Evolutionary conservation across 1,140 invertebrate genomes (phyloP).

Genomic region (Musca domestica): DNA sequence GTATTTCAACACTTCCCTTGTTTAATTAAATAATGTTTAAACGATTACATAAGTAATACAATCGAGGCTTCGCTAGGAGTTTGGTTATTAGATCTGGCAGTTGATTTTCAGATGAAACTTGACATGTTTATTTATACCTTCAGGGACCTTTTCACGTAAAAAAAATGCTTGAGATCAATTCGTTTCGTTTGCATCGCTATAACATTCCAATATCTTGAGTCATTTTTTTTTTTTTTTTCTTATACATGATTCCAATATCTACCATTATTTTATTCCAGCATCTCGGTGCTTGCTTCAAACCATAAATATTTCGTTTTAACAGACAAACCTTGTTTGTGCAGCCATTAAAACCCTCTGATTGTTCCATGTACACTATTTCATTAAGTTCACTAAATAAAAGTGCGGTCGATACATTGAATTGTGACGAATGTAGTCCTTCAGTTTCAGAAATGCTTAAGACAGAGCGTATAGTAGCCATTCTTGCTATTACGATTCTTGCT

Average conservation of each 20-base stretch:
- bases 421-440: no score
- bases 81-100: neutral
- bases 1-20: no score
- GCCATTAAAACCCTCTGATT: conserved; percentile 35
- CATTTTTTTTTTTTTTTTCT: no score
- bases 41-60: no score
- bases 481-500: conserved; percentile 39
- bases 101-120: neutral
- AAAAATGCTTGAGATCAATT: neutral
- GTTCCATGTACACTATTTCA: conserved; percentile 47
- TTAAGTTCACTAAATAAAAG: conserved; percentile 32
- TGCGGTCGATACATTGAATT: no score
- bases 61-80: no score
- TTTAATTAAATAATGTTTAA: no score
- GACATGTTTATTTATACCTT: neutral
- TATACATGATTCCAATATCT: no score
- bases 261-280: conserved; percentile 37
- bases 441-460: conserved; percentile 30
- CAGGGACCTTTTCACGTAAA: neutral
- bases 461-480: conserved; percentile 24
- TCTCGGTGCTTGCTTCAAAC: conserved; percentile 36
- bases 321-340: conserved; percentile 27
- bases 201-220: conserved; percentile 25
- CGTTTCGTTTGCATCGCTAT: no score
- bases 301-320: conserved; percentile 39